phyloP scores from a whole-genome alignment of 1,140 invertebrate genomes.

The Trachymyrmex septentrionalis region DNA sequence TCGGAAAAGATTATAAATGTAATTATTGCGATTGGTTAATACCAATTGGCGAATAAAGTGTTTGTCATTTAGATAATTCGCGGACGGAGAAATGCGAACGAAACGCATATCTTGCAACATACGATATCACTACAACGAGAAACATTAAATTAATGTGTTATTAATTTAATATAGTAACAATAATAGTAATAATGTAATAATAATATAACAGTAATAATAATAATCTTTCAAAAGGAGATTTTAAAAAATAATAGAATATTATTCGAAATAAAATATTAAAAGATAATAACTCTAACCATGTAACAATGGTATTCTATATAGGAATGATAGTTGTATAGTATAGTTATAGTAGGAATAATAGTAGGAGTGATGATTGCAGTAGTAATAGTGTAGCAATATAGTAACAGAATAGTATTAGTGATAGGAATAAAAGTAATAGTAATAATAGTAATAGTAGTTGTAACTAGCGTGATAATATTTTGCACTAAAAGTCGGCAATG shows the following conservation, averaged over 20 bases:
- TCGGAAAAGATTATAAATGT: constrained; percentile 12
- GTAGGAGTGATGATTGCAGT: constrained; percentile 17
- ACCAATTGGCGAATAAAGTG: constrained; percentile 15
- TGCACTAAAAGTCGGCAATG: constrained; percentile 11
- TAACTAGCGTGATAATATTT: constrained; percentile 29
- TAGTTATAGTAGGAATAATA: constrained; percentile 41
- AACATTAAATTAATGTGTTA: constrained; percentile 52
- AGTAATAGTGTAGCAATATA: constrained; percentile 35
- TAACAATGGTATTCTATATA: constrained; percentile 45
- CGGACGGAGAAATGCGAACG: constrained; percentile 20
- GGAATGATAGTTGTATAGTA: constrained; percentile 40
- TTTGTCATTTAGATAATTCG: constrained; percentile 11
- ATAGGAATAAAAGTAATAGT: constrained; percentile 19
- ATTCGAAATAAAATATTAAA: constrained; percentile 30
- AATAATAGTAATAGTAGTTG: constrained; percentile 22
- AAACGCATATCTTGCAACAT: not conserved
- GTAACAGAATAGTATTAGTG: constrained; percentile 33
- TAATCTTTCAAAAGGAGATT: constrained; percentile 15
- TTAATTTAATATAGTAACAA: constrained; percentile 52
- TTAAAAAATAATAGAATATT: constrained; percentile 43
- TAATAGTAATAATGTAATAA: constrained; percentile 45
- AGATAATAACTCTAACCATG: constrained; percentile 36
- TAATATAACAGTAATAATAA: constrained; percentile 49
- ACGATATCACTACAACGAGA: constrained; percentile 8
- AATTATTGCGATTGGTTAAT: constrained; percentile 23